Base-by-base conservation (phyloP, 2,113 vertebrate species). In the Willisornis vidua region DNA sequence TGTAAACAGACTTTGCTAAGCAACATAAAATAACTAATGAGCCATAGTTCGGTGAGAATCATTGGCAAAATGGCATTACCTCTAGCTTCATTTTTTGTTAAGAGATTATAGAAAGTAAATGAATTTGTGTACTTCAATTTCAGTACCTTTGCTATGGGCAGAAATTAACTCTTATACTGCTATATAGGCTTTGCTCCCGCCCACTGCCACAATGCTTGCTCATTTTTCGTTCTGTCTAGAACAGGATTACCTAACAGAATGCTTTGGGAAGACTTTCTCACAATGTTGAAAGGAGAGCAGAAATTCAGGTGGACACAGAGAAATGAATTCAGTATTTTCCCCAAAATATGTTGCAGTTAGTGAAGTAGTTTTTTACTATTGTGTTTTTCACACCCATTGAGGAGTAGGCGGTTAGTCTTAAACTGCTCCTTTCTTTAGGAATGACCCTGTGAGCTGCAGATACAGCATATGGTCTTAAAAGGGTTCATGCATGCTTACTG, bases 1-100 rank as follows among this genome's bases (percentile, higher is more conserved):
- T 72, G 45, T 78, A 94, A 95, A 95, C 90, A 78, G 72, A 84
- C 22, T 17, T 15, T 90, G 90, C 87, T 87, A 96, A 86, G 94
- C 85, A 92, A 77, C 51, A 54, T 48, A 54, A 89, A 84, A 82
- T 70, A 83, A 65, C 35, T 76, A 94, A 92, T 94, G 87, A 95
- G 87, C 78, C 85, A 49, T 75, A 81, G 85, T 84, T 93, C 59
- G 2, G 46, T 87, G 89, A 87, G 55, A 95, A 85, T 85, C 70
- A 10, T 14, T 55, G 74, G 58, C 49, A 90, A 76, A 78, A 72
- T 79, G 58, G 49, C 57, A 57, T 87, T 76, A 57, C 39, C 6
- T 85, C 68, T 85, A 73, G 66, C 84, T 95, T 79, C 16, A 28
- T 16, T 67, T 92, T 92, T 89, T 83, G 33, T 41, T 84, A 45